Evolutionary conservation across 1,140 invertebrate genomes (phyloP).

Genomic region (Drosophila quadrilineata): DNA sequence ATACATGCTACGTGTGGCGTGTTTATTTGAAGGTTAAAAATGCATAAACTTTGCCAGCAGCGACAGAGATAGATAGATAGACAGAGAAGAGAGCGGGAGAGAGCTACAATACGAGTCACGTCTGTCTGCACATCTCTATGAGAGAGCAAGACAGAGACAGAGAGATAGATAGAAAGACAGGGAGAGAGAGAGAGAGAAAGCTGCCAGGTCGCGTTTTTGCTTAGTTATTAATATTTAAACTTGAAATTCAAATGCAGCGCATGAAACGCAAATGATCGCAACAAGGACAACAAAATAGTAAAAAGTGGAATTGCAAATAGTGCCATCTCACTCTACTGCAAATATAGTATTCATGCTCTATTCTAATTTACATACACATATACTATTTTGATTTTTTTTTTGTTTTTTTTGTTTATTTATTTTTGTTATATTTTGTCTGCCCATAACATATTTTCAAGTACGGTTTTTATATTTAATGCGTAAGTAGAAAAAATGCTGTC

Average conservation of each 20-base stretch:
- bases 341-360: no score
- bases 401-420: no score
- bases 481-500: no score
- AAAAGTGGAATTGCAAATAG: slow-evolving; percentile 35
- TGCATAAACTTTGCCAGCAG: slow-evolving; percentile 56
- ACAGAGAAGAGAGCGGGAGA: not conserved
- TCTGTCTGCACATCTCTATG: no score
- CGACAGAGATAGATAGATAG: slow-evolving; percentile 10
- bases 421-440: no score
- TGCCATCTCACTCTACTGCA: no score
- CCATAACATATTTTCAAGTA: no score
- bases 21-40: slow-evolving; percentile 66
- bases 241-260: slow-evolving; percentile 68
- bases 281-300: slow-evolving; percentile 7
- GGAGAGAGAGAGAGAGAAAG: not conserved
- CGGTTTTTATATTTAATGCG: no score
- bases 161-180: not conserved
- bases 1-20: slow-evolving; percentile 12
- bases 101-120: not conserved
- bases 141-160: not conserved
- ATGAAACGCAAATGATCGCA: slow-evolving; percentile 51
- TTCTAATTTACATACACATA: no score
- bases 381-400: no score
- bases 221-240: slow-evolving; percentile 74
- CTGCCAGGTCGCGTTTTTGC: slow-evolving; percentile 27